Base-by-base conservation (phyloP, 2,888 invertebrate genomes). In the Agelastica alni region DNA sequence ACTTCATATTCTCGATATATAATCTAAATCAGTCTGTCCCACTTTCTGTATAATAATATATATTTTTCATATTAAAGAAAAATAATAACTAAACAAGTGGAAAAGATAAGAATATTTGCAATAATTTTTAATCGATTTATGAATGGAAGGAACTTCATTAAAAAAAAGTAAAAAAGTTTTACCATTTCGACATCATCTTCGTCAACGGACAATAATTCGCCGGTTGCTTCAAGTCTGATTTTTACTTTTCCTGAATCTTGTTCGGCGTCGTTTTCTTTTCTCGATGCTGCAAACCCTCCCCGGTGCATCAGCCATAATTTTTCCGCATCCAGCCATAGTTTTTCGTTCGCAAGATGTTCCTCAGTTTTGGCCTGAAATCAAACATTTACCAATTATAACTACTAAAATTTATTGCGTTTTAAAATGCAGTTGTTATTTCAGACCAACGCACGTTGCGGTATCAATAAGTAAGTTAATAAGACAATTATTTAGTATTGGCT, bases 161-260 rank as follows among this genome's bases (percentile, higher is more conserved):
- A n/a, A n/a, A n/a, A n/a, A n/a, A n/a, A n/a, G n/a, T n/a, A n/a
- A n/a, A n/a, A n/a, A n/a, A n/a, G n/a, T n/a, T n/a, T 44, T 71
- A 92, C 92, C 83, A 93, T 94, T 77, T 97, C 97, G 63, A 97
- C 82, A 71, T 97, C 96, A 77, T 96, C 96, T 77, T 96, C 95
- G 74, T 96, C 96, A 16, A 97, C 96, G 49, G 86, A 85, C 55
- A 96, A 80, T 62, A 87, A 81, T 71, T 95, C 93, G 3, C 89
- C 92, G 52, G 88, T 90, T 67, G 88, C 86, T 67, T 93, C 84
- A 53, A 96, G 81, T 46, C 87, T 83, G 46, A 96, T 88, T 58
- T 82, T 83, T 44, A 91, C 81, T 66, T 91, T 87, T 44, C 86
- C 86, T 0, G 82, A 77, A 60, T 85, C 79, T 22, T 62, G 47